Evolutionary conservation across 2,888 invertebrate species (phyloP), one percentile per base, ranked within the genome.

Genomic region (Tortrix viridana): DNA sequence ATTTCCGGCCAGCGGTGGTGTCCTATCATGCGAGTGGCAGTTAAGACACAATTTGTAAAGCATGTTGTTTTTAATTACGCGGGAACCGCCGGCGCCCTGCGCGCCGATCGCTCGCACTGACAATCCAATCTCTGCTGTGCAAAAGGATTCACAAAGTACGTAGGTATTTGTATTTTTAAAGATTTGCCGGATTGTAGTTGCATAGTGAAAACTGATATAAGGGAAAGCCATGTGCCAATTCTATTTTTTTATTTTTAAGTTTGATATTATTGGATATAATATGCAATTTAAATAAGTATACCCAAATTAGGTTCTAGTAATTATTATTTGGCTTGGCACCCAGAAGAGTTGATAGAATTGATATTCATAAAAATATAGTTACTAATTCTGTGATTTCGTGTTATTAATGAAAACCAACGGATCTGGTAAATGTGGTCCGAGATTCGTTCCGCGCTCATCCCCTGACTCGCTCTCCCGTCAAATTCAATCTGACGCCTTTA

Each of bases 1-100:
- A 69, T 72, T 69, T 75, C 74, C 73, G 67, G 69, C 68, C 72
- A 69, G 71, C 72, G 67, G 71, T 69, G 73, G 73, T 72, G 69
- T 61, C 53, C 67, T 74, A 71, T 73, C 67, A 71, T 68, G 70
- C 69, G 73, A 77, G 76, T 72, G 72, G 74, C 74, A 73, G 77
- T 77, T 71, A 75, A 74, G 71, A 73, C 70, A 75, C 77, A 85
- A 82, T 82, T 82, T 81, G 79, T 78, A 71, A 32, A 80, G 76
- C 78, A 74, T 68, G 77, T 72, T 76, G 76, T 74, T 82, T 82
- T 82, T 85, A 84, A 84, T 86, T 82, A 80, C 67, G 70, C 64
- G 70, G 69, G 72, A 69, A 70, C 69, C 64, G 77, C 79, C 81
- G 82, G 81, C 14, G 23, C 44, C 43, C 16, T n/a, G 48, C 38